A percentile compares a stretch with the other conserved stretches of the same genome.
phyloP scores from a whole-genome alignment of 2,113 vertebrate species.

The Bubo bubo region DNA sequence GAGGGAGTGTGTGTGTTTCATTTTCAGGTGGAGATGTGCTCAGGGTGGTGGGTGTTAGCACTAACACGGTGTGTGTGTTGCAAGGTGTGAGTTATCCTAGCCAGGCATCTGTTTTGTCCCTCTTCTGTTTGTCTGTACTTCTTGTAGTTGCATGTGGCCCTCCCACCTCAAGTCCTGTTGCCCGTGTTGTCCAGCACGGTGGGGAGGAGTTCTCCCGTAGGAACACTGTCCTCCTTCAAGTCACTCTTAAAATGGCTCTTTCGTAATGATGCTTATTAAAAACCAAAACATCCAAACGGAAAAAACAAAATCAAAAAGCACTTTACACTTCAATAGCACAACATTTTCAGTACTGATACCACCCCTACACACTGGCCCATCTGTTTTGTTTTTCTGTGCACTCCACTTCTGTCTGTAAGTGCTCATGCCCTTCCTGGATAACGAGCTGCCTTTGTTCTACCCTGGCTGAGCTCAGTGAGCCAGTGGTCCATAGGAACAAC shows the following conservation, averaged over 20 bases:
- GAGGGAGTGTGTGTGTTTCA: not conserved
- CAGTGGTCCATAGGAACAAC: not conserved
- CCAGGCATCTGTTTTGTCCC: not conserved
- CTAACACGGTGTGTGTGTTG: not conserved
- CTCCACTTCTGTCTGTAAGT: not conserved
- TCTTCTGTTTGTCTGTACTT: not conserved
- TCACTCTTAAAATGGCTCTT: not conserved
- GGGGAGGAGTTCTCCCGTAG: not conserved
- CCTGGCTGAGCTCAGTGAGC: not conserved
- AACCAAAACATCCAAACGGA: not conserved
- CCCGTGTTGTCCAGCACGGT: fast-evolving
- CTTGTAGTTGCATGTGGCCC: not conserved
- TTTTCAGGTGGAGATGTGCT: not conserved
- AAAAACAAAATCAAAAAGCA: not conserved
- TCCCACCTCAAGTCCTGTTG: not conserved
- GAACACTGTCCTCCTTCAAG: not conserved
- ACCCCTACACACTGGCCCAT: not conserved
- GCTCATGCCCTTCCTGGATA: not conserved
- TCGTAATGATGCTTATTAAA: not conserved
- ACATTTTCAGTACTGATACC: not conserved
- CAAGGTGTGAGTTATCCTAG: not conserved
- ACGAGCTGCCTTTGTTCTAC: not conserved
- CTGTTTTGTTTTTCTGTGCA: not conserved
- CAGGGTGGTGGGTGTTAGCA: not conserved
- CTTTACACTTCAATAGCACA: not conserved